Conservation (phyloP, 1,140 invertebrate species). For the Euura saliciscinereae region DNA sequence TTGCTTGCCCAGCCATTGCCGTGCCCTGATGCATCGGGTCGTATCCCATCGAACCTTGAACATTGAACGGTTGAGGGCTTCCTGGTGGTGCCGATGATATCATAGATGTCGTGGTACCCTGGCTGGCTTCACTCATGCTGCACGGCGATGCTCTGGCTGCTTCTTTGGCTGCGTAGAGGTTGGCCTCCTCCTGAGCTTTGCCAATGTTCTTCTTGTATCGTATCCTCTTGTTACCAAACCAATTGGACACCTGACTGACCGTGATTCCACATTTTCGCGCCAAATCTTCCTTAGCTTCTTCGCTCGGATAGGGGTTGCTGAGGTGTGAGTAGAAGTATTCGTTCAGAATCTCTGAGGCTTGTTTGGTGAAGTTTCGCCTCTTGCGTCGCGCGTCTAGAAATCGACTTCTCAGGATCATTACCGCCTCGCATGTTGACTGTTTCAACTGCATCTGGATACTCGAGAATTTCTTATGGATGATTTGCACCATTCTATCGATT, state of each 20-base stretch:
- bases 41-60: slow-evolving; percentile 85
- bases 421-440: slow-evolving; percentile 99
- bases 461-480: slow-evolving; percentile 99
- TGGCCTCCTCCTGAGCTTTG: slow-evolving; percentile 99
- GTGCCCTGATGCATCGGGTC: slow-evolving; percentile 82
- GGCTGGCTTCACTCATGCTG: slow-evolving; percentile 82
- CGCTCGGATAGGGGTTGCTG: slow-evolving; percentile 99
- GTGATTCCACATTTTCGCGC: slow-evolving; percentile 99
- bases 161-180: slow-evolving; percentile 98
- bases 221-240: slow-evolving; percentile 99
- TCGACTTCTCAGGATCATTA: slow-evolving; percentile 95
- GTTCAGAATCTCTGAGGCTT: slow-evolving; percentile 99
- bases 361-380: slow-evolving; percentile 99
- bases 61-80: slow-evolving; percentile 74
- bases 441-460: slow-evolving; percentile 99
- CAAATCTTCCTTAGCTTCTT: slow-evolving; percentile 99
- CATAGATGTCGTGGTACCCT: slow-evolving; percentile 89
- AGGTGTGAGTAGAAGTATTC: slow-evolving; percentile 99
- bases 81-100: slow-evolving; percentile 88
- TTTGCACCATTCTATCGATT: slow-evolving; percentile 99
- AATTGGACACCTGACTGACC: slow-evolving; percentile 97
- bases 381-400: slow-evolving; percentile 98
- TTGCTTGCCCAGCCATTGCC: slow-evolving; percentile 50
- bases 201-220: slow-evolving; percentile 99
- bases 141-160: slow-evolving; percentile 93